Evolutionary conservation across 2,113 vertebrate genomes (phyloP).

Genomic region (Xiphophorus maculatus): DNA sequence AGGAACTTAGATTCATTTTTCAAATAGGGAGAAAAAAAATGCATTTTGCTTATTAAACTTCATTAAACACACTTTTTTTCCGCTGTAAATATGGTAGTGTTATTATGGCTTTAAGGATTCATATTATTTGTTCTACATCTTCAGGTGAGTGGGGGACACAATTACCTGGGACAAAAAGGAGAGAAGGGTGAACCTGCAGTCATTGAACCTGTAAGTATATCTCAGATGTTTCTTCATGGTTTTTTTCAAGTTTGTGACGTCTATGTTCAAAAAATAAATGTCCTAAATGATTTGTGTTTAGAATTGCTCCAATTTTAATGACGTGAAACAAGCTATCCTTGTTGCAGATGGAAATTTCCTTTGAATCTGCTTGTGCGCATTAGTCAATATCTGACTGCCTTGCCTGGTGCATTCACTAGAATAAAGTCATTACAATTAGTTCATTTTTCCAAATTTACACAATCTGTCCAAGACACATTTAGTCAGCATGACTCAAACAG

Average conservation of each 20-base stretch:
- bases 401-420: background rate
- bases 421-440: background rate
- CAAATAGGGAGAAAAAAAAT: too few relatives aligned
- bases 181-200: slow-evolving; percentile 97
- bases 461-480: background rate
- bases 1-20: too few relatives aligned
- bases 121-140: slow-evolving; percentile 34
- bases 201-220: slow-evolving; percentile 91
- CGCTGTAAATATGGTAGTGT: too few relatives aligned
- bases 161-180: slow-evolving; percentile 91
- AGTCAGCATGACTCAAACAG: background rate
- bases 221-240: background rate
- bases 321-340: background rate
- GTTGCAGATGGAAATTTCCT: too few relatives aligned
- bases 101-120: slow-evolving; percentile 6
- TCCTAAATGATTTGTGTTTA: background rate
- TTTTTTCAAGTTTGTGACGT: background rate
- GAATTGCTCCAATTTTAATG: background rate
- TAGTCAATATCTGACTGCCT: background rate
- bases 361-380: background rate
- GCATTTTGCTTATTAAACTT: background rate
- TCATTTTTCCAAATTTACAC: background rate
- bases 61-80: background rate
- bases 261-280: background rate
- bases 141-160: slow-evolving; percentile 84